Evolutionary conservation across 1,140 invertebrate genomes (phyloP).

Genomic region (Listronotus bonariensis): DNA sequence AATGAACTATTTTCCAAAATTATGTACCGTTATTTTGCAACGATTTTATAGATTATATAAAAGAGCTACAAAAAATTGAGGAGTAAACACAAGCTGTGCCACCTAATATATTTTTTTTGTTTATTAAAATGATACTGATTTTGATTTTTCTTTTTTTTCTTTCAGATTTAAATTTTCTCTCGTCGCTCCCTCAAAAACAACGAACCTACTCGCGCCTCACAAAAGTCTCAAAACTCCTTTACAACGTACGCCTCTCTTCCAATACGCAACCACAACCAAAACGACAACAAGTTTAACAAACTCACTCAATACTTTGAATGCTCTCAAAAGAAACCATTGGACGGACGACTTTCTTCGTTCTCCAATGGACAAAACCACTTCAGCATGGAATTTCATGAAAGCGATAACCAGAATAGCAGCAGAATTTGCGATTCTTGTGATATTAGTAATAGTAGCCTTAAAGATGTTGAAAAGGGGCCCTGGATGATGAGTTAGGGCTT

Average conservation of each 20-base stretch:
- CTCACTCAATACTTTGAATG: conserved; percentile 32
- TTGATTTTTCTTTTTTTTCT: conserved; percentile 16
- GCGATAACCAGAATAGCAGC: conserved; percentile 19
- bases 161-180: conserved; percentile 33
- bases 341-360: background rate
- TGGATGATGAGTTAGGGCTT: conserved; percentile 56
- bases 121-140: no score
- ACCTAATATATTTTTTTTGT: no score
- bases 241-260: conserved; percentile 21
- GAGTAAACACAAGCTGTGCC: no score
- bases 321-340: background rate
- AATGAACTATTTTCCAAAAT: no score
- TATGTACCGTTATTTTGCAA: no score
- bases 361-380: conserved; percentile 8
- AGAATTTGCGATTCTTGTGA: conserved; percentile 38
- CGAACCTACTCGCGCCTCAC: background rate
- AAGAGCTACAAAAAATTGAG: no score
- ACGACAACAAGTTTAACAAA: conserved; percentile 17
- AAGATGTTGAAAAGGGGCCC: conserved; percentile 52
- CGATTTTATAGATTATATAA: no score
- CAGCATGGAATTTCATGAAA: conserved; percentile 14
- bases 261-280: background rate
- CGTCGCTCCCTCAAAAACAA: conserved; percentile 11
- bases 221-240: conserved; percentile 12
- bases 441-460: conserved; percentile 57